phyloP scores from a whole-genome alignment of 1,140 invertebrate species.

The Amphibalanus amphitrite region DNA sequence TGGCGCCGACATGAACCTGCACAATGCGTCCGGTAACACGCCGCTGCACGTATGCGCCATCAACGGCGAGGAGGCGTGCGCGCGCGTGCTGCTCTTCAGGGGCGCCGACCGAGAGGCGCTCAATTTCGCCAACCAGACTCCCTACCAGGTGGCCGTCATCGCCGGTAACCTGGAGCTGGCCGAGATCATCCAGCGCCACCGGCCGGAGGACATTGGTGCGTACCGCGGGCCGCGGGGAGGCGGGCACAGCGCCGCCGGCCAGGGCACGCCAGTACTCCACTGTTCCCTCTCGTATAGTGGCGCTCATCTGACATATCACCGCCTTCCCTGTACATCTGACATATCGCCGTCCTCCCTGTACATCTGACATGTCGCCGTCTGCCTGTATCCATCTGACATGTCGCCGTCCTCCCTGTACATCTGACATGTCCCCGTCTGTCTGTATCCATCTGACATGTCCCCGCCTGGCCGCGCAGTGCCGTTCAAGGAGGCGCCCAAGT shows the following conservation, averaged over 20 bases:
- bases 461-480: constrained; percentile 58
- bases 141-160: constrained; percentile 93
- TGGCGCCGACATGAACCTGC: constrained; percentile 91
- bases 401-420: no score
- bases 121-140: constrained; percentile 95
- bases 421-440: no score
- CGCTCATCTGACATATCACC: no score
- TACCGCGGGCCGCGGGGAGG: no score
- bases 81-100: constrained; percentile 81
- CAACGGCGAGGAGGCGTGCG: constrained; percentile 93
- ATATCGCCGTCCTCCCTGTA: no score
- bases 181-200: constrained; percentile 87
- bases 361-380: no score
- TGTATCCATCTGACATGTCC: no score
- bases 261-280: no score
- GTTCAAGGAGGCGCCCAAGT: constrained; percentile 82
- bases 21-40: constrained; percentile 94
- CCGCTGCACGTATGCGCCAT: constrained; percentile 96
- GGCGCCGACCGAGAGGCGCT: constrained; percentile 82
- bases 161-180: constrained; percentile 87
- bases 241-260: no score
- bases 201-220: constrained; percentile 72
- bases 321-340: no score
- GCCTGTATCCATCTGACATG: no score
- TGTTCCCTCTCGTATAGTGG: no score